Evolutionary conservation across 2,113 vertebrate species (phyloP), one percentile per base, ranked within the genome.

Genomic region (Fregata magnificens): DNA sequence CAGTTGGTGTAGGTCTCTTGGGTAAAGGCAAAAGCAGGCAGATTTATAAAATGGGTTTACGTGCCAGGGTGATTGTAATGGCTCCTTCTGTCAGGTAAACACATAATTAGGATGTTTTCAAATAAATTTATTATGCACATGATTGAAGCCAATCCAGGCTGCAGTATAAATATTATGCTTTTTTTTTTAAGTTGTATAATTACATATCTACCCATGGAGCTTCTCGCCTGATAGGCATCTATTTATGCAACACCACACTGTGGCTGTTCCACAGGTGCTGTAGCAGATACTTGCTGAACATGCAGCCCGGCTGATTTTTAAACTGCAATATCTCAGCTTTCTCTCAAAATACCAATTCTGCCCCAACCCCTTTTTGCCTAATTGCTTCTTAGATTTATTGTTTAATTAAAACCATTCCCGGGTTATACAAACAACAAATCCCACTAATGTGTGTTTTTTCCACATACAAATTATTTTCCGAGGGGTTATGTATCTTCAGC

Each of bases 91-190:
- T 95, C 96, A 97, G 94, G 93, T 97, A 96, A 98, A 96, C 92
- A 97, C 92, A 71, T 97, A 97, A 97, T 97, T 98, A 97, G 96
- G 91, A 96, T 96, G 96, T 97, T 97, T 97, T 94, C 96, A 97
- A 95, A 97, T 96, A 97, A 95, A 97, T 95, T 89, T 96, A 97
- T 97, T 97, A 95, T 93, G 95, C 95, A 97, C 92, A 95, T 96
- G 97, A 96, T 95, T 97, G 97, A 97, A 97, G 94, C 83, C 93
- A 96, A 94, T 96, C 92, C 95, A 83, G 62, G 70, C 84, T 96
- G 83, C 86, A 82, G 63, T 86, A 94, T 97, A 97, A 96, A 97
- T 97, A 94, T 96, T 93, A 95, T 80, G 91, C 12, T 36, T 67
- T 73, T 82, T 61, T 85, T 92, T 79, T 8, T 2, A 92, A 93